These are phyloP conservation scores for Emydura subglobosa DNA, from an alignment of 2,113 vertebrate genomes.

Conservation along the genomic window DNA sequence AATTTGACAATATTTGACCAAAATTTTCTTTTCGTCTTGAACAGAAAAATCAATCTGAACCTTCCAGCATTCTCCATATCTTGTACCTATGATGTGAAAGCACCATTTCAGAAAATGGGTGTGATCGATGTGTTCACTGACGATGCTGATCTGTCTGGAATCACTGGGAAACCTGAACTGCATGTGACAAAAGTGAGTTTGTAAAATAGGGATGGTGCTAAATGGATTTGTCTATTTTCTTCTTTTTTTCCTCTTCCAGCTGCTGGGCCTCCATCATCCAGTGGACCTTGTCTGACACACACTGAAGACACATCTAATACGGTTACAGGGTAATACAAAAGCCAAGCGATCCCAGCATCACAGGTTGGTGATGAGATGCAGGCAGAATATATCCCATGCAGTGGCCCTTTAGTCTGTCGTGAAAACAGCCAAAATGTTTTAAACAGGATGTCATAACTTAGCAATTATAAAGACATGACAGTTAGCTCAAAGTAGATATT, in stretches of 20 bases:
- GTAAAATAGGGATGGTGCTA: not conserved
- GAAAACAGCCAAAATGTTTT: not conserved
- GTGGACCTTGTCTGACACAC: no score
- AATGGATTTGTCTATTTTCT: not conserved
- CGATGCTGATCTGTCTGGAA: conserved; percentile 83
- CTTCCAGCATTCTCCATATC: conserved; percentile 89
- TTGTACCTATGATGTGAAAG: conserved; percentile 75
- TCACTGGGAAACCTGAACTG: conserved; percentile 62
- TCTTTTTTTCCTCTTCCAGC: not conserved
- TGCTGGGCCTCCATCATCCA: no score
- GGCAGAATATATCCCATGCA: not conserved
- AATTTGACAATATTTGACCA: not conserved
- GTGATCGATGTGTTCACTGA: conserved; percentile 82
- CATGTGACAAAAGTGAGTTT: conserved; percentile 82
- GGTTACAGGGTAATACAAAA: no score
- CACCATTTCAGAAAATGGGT: conserved; percentile 80
- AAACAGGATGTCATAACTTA: not conserved
- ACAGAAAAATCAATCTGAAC: conserved; percentile 69
- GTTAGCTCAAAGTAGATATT: no score
- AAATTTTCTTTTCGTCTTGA: not conserved
- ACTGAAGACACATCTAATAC: no score
- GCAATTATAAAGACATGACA: not conserved
- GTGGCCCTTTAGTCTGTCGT: not conserved
- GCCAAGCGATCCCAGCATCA: no score
- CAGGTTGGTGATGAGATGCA: no score